Evolutionary conservation across 2,888 invertebrate genomes (phyloP).

Genomic region (Apamea epomidion): DNA sequence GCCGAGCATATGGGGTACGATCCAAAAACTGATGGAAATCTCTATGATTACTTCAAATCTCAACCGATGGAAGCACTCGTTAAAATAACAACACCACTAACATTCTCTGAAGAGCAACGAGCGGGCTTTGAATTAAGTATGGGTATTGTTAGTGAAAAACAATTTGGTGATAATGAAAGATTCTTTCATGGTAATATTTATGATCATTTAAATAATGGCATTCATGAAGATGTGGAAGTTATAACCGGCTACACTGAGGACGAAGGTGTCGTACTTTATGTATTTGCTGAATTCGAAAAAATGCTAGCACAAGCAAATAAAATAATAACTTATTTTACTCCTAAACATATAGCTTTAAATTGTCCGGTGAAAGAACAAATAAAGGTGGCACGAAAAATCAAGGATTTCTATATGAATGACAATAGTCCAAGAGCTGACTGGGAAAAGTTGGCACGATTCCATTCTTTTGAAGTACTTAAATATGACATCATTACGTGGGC

Average conservation of each 20-base stretch:
- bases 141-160: conserved; percentile 71
- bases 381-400: conserved; percentile 66
- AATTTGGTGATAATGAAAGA: conserved; percentile 68
- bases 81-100: conserved; percentile 53
- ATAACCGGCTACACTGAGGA: conserved; percentile 92
- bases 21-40: conserved; percentile 65
- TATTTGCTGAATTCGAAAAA: conserved; percentile 41
- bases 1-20: conserved; percentile 72
- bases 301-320: conserved; percentile 63
- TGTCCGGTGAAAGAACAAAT: conserved; percentile 64
- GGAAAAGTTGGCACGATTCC: conserved; percentile 63
- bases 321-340: conserved; percentile 66
- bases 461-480: conserved; percentile 62
- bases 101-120: conserved; percentile 60
- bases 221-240: conserved; percentile 89
- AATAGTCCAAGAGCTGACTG: conserved; percentile 57
- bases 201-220: conserved; percentile 82
- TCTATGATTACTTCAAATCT: conserved; percentile 69
- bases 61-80: conserved; percentile 66
- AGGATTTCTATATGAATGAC: conserved; percentile 66
- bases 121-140: conserved; percentile 52
- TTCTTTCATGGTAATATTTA: conserved; percentile 68
- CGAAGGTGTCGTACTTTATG: conserved; percentile 88
- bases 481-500: conserved; percentile 65
- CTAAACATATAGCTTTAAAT: conserved; percentile 55